These are phyloP conservation scores for Myrmecobius fasciatus DNA, from an alignment of 2,113 vertebrate genomes.

Conservation along the genomic window DNA sequence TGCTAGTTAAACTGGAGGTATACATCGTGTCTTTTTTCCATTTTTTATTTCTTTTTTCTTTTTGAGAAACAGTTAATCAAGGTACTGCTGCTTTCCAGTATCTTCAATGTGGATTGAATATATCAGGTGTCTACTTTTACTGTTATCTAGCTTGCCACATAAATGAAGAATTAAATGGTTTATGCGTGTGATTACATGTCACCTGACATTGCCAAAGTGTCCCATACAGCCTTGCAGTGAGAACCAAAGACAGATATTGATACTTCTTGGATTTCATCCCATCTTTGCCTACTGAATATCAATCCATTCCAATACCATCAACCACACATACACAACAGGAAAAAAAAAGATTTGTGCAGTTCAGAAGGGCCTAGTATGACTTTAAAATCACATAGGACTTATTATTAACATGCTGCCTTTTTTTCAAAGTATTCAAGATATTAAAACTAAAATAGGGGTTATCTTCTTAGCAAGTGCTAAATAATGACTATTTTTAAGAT, in stretches of 20 bases:
- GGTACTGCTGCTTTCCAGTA: background rate
- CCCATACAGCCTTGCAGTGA: background rate
- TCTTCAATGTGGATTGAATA: background rate
- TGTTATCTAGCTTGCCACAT: background rate
- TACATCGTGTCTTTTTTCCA: background rate
- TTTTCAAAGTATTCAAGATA: constrained; percentile 45
- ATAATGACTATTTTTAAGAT: constrained; percentile 46
- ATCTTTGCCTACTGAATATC: background rate
- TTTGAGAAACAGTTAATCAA: background rate
- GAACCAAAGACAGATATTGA: background rate
- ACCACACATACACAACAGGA: background rate
- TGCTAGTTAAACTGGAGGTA: constrained; percentile 34
- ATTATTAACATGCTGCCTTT: constrained; percentile 43
- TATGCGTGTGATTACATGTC: background rate
- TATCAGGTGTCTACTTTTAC: background rate
- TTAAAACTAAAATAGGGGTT: constrained; percentile 53
- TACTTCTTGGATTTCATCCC: constrained; percentile 9
- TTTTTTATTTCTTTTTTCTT: background rate
- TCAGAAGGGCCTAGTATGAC: background rate
- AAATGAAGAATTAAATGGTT: background rate
- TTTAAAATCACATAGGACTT: constrained; percentile 48
- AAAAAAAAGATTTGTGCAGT: constrained; percentile 36
- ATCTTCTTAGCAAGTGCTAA: constrained; percentile 52
- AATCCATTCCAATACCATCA: background rate
- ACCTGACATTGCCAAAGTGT: background rate